These are phyloP conservation scores for Drosophila lutescens DNA, from an alignment of 2,888 invertebrate genomes.

Conservation along the genomic window DNA sequence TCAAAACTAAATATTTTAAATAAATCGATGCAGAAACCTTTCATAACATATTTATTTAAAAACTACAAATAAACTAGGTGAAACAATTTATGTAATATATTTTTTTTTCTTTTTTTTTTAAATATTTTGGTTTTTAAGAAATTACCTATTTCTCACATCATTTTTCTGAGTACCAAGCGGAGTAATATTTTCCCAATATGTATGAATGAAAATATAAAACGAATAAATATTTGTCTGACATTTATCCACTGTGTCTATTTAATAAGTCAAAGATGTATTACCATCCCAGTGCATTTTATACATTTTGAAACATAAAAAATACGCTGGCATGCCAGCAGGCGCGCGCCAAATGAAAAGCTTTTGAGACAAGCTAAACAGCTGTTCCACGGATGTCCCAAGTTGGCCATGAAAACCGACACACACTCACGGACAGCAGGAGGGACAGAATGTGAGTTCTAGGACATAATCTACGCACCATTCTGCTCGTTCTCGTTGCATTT, in stretches of 20 bases:
- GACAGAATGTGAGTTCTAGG: constrained; percentile 6
- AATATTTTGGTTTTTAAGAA: no score
- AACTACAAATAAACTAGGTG: no score
- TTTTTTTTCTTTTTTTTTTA: no score
- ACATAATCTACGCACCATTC: constrained; percentile 65
- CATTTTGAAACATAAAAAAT: constrained; percentile 18
- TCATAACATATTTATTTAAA: no score
- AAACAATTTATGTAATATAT: no score
- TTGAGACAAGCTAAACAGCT: constrained; percentile 59
- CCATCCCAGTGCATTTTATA: neutral
- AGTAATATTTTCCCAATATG: no score
- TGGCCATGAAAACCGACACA: constrained; percentile 33
- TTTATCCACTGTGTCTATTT: neutral
- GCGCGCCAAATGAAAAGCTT: constrained; percentile 62
- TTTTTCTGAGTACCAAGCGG: no score
- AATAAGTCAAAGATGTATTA: neutral
- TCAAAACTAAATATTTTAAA: no score
- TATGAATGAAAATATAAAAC: no score
- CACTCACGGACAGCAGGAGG: constrained; percentile 11
- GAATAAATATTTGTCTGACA: neutral
- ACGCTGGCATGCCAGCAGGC: constrained; percentile 66
- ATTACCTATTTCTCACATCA: no score
- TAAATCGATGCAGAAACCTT: no score
- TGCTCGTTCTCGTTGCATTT: constrained; percentile 59
- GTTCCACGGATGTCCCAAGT: constrained; percentile 46